These are phyloP conservation scores for Papilio elwesi DNA, from an alignment of 2,888 invertebrate genomes.

Conservation along the genomic window DNA sequence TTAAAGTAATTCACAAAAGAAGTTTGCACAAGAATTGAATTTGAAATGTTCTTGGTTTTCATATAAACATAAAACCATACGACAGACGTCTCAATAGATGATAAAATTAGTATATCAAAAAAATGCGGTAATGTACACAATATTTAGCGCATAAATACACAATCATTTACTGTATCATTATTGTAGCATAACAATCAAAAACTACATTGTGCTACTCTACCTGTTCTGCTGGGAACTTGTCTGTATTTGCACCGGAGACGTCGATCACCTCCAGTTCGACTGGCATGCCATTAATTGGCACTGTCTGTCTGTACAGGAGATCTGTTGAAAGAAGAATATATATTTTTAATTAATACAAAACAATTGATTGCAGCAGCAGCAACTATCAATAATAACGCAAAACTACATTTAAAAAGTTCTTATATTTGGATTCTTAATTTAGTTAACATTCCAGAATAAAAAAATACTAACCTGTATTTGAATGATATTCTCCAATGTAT, in stretches of 20 bases:
- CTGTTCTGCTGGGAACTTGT: constrained; percentile 85
- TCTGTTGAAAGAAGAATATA: constrained; percentile 80
- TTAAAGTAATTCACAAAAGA: too few species aligned
- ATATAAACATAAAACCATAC: too few species aligned
- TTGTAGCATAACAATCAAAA: not conserved
- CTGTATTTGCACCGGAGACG: constrained; percentile 88
- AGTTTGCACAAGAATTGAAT: too few species aligned
- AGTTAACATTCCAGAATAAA: not conserved
- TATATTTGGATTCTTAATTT: not conserved
- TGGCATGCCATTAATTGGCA: constrained; percentile 88
- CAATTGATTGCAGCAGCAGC: not conserved
- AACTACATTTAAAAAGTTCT: not conserved
- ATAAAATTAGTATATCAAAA: too few species aligned
- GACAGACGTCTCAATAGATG: too few species aligned
- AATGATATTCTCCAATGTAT: constrained; percentile 92
- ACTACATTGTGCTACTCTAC: constrained; percentile 57
- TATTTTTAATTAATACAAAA: too few species aligned
- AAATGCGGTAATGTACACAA: too few species aligned
- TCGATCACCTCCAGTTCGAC: constrained; percentile 92
- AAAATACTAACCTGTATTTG: constrained; percentile 90
- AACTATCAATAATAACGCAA: too few species aligned
- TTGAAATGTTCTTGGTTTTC: too few species aligned
- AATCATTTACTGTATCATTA: too few species aligned
- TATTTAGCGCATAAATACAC: too few species aligned
- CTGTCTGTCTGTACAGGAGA: constrained; percentile 89